These are phyloP conservation scores for Mimas tiliae DNA, from an alignment of 2,888 invertebrate species.

Conservation along the genomic window DNA sequence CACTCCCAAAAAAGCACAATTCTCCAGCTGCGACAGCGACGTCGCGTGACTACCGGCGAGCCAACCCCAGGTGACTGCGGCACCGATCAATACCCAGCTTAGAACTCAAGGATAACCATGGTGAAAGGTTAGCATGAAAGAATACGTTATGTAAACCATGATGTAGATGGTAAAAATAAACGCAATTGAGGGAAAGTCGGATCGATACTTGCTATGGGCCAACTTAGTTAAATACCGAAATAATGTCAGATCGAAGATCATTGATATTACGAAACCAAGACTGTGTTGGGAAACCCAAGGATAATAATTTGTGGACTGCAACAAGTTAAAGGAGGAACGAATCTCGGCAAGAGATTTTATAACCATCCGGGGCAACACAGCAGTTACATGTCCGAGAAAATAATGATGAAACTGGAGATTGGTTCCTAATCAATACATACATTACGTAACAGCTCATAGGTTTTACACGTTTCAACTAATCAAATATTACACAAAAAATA, in stretches of 20 bases:
- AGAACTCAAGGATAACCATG: conserved; percentile 18
- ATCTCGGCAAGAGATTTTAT: too few species aligned
- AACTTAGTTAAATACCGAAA: not conserved
- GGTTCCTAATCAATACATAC: too few species aligned
- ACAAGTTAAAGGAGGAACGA: too few species aligned
- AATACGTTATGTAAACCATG: conserved; percentile 15
- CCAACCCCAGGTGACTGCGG: conserved; percentile 54
- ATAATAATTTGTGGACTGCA: too few species aligned
- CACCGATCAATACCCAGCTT: conserved; percentile 61
- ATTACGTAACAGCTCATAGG: not conserved
- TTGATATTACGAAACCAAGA: not conserved
- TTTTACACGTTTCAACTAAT: not conserved
- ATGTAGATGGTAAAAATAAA: conserved; percentile 10
- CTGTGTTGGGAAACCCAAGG: too few species aligned
- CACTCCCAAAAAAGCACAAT: conserved; percentile 58
- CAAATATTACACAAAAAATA: not conserved
- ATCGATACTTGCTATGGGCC: not conserved
- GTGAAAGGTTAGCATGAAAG: conserved; percentile 17
- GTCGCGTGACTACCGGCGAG: conserved; percentile 66
- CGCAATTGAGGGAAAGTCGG: not conserved
- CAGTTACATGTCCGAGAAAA: too few species aligned
- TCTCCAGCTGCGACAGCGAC: conserved; percentile 53
- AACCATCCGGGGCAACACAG: too few species aligned
- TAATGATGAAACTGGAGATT: too few species aligned
- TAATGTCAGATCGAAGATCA: not conserved